These are phyloP conservation scores for Scrobipalpa costella DNA, from an alignment of 2,888 invertebrate genomes.

Conservation along the genomic window DNA sequence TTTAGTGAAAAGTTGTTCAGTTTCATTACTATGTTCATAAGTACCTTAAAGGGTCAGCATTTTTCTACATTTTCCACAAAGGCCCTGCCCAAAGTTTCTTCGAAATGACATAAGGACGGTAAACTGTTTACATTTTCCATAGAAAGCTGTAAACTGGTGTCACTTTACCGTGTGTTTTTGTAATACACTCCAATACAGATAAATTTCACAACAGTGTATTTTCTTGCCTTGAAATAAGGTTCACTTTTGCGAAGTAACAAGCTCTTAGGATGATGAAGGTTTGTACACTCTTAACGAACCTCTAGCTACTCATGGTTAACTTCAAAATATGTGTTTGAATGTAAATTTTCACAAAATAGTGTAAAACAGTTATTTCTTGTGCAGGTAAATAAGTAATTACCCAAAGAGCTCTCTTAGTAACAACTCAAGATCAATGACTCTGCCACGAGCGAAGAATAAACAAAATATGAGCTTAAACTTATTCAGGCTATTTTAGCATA, in stretches of 20 bases:
- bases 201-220: neutral
- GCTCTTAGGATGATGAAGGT: neutral
- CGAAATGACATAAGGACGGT: constrained; percentile 43
- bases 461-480: too few species aligned
- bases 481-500: too few species aligned
- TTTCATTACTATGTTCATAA: too few species aligned
- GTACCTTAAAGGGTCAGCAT: too few species aligned
- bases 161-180: constrained; percentile 38
- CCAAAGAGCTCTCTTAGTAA: neutral
- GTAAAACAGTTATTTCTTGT: constrained; percentile 38
- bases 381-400: constrained; percentile 16
- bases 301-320: neutral
- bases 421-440: too few species aligned
- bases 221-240: neutral
- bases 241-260: neutral
- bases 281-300: too few species aligned
- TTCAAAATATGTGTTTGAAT: constrained; percentile 37
- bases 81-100: constrained; percentile 41
- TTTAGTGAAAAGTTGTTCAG: too few species aligned
- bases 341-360: constrained; percentile 53
- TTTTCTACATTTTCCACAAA: too few species aligned
- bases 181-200: neutral
- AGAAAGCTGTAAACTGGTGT: constrained; percentile 57
- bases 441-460: too few species aligned
- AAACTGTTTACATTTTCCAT: constrained; percentile 42